Conservation (phyloP, 2,113 vertebrate genomes). For the Menidia beryllina region DNA sequence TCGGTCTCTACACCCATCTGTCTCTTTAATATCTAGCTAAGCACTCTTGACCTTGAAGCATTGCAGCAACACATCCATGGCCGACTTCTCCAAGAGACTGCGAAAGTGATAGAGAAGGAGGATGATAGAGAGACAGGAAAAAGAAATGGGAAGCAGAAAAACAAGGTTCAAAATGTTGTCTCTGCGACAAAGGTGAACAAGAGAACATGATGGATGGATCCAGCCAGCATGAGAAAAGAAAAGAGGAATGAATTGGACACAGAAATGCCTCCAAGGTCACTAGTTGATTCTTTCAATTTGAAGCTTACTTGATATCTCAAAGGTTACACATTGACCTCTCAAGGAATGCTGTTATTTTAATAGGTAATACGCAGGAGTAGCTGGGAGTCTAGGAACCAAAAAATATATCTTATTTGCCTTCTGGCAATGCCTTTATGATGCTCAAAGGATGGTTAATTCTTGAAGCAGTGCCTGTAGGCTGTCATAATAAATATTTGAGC, state of each 20-base stretch:
- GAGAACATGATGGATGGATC: constrained; percentile 69
- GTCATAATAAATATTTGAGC: constrained; percentile 56
- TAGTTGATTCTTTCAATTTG: constrained; percentile 56
- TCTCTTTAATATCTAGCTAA: constrained; percentile 79
- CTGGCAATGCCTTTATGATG: constrained; percentile 53
- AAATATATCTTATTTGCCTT: constrained; percentile 55
- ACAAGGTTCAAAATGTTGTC: constrained; percentile 65
- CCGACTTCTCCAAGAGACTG: constrained; percentile 45
- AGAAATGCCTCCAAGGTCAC: constrained; percentile 66
- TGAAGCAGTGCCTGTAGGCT: constrained; percentile 63
- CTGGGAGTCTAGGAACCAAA: constrained; percentile 19
- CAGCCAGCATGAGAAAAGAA: constrained; percentile 7
- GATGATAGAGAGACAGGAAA: constrained; percentile 33
- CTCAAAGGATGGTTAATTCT: constrained; percentile 45
- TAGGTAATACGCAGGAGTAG: constrained; percentile 49
- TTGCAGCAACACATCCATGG: constrained; percentile 48
- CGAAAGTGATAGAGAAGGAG: constrained; percentile 31
- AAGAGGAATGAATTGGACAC: constrained; percentile 51
- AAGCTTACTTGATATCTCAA: constrained; percentile 53
- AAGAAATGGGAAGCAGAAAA: constrained; percentile 49
- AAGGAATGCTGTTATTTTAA: constrained; percentile 51
- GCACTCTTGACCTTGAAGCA: constrained; percentile 80
- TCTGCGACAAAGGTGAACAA: constrained; percentile 69
- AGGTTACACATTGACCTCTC: constrained; percentile 41
- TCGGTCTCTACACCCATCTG: constrained; percentile 68